Conservation (phyloP, 2,888 invertebrate species). For the Lasioglossum malachurum region DNA sequence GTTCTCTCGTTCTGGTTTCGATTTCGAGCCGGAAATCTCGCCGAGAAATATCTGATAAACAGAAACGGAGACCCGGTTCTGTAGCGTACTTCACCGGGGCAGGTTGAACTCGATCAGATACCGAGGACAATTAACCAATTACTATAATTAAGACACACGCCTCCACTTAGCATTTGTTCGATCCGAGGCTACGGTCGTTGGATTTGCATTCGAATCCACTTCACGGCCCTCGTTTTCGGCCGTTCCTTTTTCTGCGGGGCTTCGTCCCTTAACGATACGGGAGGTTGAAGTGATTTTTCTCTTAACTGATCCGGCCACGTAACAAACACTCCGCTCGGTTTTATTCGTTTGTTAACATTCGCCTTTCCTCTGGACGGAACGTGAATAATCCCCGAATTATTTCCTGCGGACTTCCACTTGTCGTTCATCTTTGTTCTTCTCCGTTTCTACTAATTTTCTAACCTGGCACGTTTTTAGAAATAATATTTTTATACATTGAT, state of each 20-base stretch:
- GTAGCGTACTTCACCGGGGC: constrained; percentile 25
- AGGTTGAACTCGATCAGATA: constrained; percentile 72
- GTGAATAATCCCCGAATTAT: not conserved
- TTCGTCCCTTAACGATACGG: constrained; percentile 74
- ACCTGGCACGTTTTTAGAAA: too few relatives aligned
- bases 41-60: constrained; percentile 43
- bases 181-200: constrained; percentile 69
- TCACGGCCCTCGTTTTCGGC: constrained; percentile 36
- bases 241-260: constrained; percentile 59
- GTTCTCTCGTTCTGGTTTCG: not conserved
- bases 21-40: not conserved
- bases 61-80: not conserved
- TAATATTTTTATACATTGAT: too few relatives aligned
- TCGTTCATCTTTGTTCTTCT: not conserved
- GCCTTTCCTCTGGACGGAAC: not conserved
- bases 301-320: constrained; percentile 61
- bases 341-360: constrained; percentile 28
- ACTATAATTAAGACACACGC: constrained; percentile 82
- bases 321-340: constrained; percentile 39
- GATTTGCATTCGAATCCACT: constrained; percentile 79
- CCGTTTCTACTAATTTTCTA: not conserved
- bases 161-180: constrained; percentile 79
- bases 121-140: constrained; percentile 81
- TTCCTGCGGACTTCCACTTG: not conserved
- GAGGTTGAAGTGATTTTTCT: constrained; percentile 72